Evolutionary conservation across 2,888 invertebrate species (phyloP).

Genomic region (Andrena bicolor): DNA sequence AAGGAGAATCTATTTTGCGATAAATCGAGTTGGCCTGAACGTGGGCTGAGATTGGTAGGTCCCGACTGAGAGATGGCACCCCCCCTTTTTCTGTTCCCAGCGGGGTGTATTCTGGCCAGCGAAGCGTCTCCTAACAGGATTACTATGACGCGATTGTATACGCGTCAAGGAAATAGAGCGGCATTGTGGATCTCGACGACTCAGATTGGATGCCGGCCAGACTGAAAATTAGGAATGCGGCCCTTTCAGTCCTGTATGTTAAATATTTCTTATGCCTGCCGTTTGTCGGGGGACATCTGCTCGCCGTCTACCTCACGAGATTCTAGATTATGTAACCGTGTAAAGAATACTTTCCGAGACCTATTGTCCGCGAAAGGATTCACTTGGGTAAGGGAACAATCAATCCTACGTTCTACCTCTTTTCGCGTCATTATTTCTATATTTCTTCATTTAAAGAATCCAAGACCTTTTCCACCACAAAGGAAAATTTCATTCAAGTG

Average conservation of each 20-base stretch:
- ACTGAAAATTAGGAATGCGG: constrained; percentile 80
- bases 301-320: constrained; percentile 30
- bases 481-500: too few relatives aligned
- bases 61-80: constrained; percentile 66
- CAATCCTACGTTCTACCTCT: not conserved
- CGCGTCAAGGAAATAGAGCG: constrained; percentile 84
- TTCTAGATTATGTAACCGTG: constrained; percentile 46
- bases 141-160: constrained; percentile 83
- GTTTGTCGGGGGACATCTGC: constrained; percentile 70
- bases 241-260: constrained; percentile 74
- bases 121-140: constrained; percentile 83
- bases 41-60: constrained; percentile 64
- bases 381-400: not conserved
- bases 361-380: constrained; percentile 25
- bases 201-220: constrained; percentile 70
- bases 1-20: constrained; percentile 65
- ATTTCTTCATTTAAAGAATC: too few relatives aligned
- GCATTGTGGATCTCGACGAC: constrained; percentile 77
- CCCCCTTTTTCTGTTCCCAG: constrained; percentile 74
- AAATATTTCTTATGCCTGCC: constrained; percentile 69
- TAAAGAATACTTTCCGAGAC: constrained; percentile 28
- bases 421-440: not conserved
- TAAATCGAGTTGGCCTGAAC: constrained; percentile 61
- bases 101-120: constrained; percentile 79
- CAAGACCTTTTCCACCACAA: too few relatives aligned